phyloP scores from a whole-genome alignment of 2,797 vertebrate species.

The Echiichthys vipera region DNA sequence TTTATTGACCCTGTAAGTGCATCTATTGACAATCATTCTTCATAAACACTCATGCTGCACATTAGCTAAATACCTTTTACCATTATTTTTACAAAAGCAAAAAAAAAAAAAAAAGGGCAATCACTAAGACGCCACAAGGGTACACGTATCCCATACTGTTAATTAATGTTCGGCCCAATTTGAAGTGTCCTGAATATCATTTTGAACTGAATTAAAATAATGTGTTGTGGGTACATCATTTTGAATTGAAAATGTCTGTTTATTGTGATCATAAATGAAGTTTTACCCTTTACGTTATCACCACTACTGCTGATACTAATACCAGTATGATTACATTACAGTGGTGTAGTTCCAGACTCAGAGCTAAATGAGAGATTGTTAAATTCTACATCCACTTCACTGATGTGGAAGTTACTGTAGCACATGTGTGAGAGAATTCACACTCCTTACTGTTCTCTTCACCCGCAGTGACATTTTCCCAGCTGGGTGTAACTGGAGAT shows the following conservation, averaged over 20 bases:
- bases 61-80: neutral
- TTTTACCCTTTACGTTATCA: neutral
- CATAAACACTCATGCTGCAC: constrained; percentile 13
- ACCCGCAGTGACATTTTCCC: constrained; percentile 48
- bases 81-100: constrained; percentile 11
- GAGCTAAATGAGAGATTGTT: constrained; percentile 35
- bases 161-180: neutral
- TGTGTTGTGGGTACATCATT: neutral
- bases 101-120: constrained; percentile 8
- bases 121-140: neutral
- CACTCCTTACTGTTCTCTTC: constrained; percentile 41
- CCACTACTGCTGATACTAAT: neutral
- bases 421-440: constrained; percentile 46
- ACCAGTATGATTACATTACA: neutral
- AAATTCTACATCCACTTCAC: constrained; percentile 42
- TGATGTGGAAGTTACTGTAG: constrained; percentile 55
- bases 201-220: constrained; percentile 7
- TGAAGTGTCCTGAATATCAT: neutral
- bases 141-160: neutral
- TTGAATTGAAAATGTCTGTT: constrained; percentile 1
- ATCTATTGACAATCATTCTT: constrained; percentile 6
- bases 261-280: no score
- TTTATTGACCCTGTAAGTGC: constrained; percentile 6
- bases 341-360: constrained; percentile 19
- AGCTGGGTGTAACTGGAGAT: constrained; percentile 13